Base-by-base conservation (phyloP, 1,140 invertebrate species). In the Pachyrhynchus sulphureomaculatus region DNA sequence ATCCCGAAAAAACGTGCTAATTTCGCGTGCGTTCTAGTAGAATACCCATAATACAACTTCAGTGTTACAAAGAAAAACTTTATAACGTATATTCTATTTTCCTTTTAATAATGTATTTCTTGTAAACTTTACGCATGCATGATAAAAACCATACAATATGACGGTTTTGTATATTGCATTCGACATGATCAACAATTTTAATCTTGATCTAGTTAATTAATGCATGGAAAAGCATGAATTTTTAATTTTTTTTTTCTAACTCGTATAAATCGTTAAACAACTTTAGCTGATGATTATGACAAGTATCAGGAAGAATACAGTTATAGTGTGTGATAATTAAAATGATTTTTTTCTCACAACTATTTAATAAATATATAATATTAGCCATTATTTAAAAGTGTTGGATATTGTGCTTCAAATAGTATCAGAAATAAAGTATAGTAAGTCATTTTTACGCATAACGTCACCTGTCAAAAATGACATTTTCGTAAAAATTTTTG, bases 91-190 rank as follows among this genome's bases (percentile, higher is more conserved):
- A 42, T 42, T 20, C 18, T 2, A 42, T 21, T 42, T 42, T 9
- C n/a, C n/a, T n/a, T 42, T 18, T 42, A 42, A 18, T 42, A 42
- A 42, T 42, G 39, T 2, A 10, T 6, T 42, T 42, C 39, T 42
- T 42, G 39, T 42, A 42, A 42, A 20, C 18, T 42, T 42, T 42
- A 42, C 39, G 39, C 39, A 42, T 18, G 39, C 18, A 15, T 42
- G 36, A 37, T 37, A 37, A 37, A 37, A 37, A 15, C 36, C 36
- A 18, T 42, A 42, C 21, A 21, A 42, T 42, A 18, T 42, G 39
- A 42, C 15, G 39, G 39, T 18, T 42, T 42, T 42, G 26, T 29
- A 42, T 42, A 42, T 42, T 42, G 39, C 18, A 42, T 18, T 21
- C 9, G 18, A 42, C 39, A 42, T 42, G 39, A 21, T 42, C 36